Evolutionary conservation across 2,888 invertebrate species (phyloP).

Genomic region (Laspeyria flexula): DNA sequence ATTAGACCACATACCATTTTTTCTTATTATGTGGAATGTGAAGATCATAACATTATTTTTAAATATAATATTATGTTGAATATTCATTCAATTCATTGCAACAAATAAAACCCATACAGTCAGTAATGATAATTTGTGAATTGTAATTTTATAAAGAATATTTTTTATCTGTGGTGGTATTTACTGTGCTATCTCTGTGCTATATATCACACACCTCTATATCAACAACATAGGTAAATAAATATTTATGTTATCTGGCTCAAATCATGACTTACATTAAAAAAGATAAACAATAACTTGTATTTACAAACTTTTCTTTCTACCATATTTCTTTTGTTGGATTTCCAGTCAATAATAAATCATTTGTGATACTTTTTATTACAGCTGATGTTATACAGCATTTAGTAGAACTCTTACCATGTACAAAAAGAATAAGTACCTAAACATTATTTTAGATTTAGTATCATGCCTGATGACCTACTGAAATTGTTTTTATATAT

Average conservation of each 20-base stretch:
- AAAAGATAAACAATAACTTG: slow-evolving; percentile 10
- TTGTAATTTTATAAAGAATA: background rate
- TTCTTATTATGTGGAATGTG: no score
- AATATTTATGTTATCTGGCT: slow-evolving; percentile 25
- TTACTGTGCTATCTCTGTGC: background rate
- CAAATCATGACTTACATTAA: slow-evolving; percentile 23
- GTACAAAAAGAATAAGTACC: no score
- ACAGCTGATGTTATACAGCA: no score
- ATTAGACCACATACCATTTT: no score
- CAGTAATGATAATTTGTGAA: background rate
- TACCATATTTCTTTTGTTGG: background rate
- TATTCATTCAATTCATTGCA: no score
- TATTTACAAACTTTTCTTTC: slow-evolving; percentile 1
- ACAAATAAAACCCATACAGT: no score
- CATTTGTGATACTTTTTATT: no score
- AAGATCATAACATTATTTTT: no score
- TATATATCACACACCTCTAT: slow-evolving; percentile 6
- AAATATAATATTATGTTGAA: no score
- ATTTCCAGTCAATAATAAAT: no score
- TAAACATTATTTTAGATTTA: no score
- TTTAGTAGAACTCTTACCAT: no score
- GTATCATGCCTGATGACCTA: background rate
- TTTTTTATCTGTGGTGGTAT: background rate
- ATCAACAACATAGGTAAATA: slow-evolving; percentile 12
- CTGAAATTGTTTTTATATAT: background rate